Conservation (phyloP, 2,113 vertebrate species). For the Oryctolagus cuniculus region DNA sequence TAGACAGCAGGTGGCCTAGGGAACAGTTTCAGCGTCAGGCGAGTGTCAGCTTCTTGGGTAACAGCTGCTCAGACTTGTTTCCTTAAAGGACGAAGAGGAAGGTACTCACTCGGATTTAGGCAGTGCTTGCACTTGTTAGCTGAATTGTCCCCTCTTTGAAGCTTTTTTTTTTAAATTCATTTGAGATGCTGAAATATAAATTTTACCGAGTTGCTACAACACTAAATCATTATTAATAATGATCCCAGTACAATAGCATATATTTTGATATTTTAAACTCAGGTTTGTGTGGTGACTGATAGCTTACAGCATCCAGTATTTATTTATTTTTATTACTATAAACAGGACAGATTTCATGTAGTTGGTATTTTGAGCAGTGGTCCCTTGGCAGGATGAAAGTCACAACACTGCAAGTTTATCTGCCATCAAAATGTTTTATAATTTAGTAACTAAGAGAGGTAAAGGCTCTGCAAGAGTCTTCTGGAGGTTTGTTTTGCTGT, state of each 20-base stretch:
- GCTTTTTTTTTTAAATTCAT: slow-evolving; percentile 46
- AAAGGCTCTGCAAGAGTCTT: slow-evolving; percentile 61
- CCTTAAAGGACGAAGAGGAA: slow-evolving; percentile 72
- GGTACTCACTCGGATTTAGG: slow-evolving; percentile 75
- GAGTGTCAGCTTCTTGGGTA: slow-evolving; percentile 69
- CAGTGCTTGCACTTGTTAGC: slow-evolving; percentile 71
- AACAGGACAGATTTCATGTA: no score
- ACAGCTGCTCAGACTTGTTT: slow-evolving; percentile 74
- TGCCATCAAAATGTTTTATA: slow-evolving; percentile 55
- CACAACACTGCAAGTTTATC: slow-evolving; percentile 35
- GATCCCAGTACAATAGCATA: slow-evolving; percentile 3
- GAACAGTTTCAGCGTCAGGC: slow-evolving; percentile 78
- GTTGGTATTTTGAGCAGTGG: slow-evolving; percentile 46
- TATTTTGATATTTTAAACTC: slow-evolving; percentile 71
- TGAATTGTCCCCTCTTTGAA: background rate
- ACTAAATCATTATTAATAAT: slow-evolving; percentile 51
- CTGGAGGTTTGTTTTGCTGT: slow-evolving; percentile 74
- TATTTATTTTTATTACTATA: background rate
- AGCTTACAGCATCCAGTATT: slow-evolving; percentile 71
- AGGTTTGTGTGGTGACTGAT: slow-evolving; percentile 50
- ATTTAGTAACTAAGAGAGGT: slow-evolving; percentile 68
- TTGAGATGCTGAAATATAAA: slow-evolving; percentile 34
- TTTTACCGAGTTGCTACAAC: background rate
- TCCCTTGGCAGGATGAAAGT: slow-evolving; percentile 57
- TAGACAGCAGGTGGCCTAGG: slow-evolving; percentile 56